Percentiles rank a stretch among this genome's conserved stretches.
Conservation (phyloP, 92 coral and sea anemone genomes). For the Pocillopora grandis region DNA sequence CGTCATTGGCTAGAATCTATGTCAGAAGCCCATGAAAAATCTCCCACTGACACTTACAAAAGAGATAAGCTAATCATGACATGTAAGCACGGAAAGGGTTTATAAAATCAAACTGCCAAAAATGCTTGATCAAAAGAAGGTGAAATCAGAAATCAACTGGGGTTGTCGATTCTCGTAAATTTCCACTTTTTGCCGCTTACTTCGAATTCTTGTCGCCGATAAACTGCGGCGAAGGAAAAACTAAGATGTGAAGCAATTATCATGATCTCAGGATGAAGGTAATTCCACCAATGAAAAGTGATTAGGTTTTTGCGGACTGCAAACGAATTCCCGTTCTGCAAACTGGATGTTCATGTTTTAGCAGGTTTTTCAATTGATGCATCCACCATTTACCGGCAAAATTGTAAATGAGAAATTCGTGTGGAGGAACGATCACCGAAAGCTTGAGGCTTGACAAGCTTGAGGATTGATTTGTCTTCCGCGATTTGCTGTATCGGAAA, state of each 20-base stretch:
- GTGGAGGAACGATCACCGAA: not conserved
- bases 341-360: not conserved
- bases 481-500: not conserved
- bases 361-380: constrained; percentile 15
- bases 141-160: not conserved
- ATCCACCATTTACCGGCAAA: not conserved
- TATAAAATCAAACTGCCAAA: not conserved
- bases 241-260: not conserved
- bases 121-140: not conserved
- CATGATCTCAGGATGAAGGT: not conserved
- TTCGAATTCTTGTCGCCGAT: not conserved
- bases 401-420: not conserved
- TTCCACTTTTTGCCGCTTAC: too few species aligned
- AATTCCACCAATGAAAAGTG: not conserved
- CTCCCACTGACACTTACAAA: not conserved
- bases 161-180: too few species aligned
- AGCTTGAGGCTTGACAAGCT: not conserved
- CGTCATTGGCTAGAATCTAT: not conserved
- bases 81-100: not conserved
- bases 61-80: not conserved
- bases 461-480: not conserved
- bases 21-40: not conserved
- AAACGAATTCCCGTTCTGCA: not conserved
- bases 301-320: not conserved
- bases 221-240: not conserved